A percentile compares a stretch with the other conserved stretches of the same genome.
phyloP scores from a whole-genome alignment of 2,888 invertebrate genomes.

The Drosophila anomalipes region DNA sequence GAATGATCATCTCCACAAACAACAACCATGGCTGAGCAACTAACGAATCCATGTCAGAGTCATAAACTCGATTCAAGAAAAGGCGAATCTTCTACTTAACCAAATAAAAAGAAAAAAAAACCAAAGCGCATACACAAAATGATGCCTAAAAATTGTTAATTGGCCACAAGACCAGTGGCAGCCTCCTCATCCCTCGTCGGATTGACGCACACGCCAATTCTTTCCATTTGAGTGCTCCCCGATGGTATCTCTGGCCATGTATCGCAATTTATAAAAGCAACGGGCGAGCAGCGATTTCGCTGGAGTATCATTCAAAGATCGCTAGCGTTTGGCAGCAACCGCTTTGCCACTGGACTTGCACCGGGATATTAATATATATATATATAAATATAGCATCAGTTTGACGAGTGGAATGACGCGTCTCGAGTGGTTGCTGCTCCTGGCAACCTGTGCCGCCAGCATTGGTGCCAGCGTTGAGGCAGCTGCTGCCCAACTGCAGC shows the following conservation, averaged over 20 bases:
- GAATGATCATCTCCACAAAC: conserved; percentile 31
- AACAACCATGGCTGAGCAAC: conserved; percentile 77
- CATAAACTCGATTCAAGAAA: conserved; percentile 43
- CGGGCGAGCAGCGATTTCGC: conserved; percentile 71
- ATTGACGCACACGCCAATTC: conserved; percentile 82
- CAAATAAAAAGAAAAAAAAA: neutral
- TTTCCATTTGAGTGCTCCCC: conserved; percentile 82
- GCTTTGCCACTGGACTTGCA: conserved; percentile 28
- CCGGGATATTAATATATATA: conserved; percentile 3
- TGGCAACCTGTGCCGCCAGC: conserved; percentile 56
- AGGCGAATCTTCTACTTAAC: conserved; percentile 8
- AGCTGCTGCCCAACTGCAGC: conserved; percentile 54
- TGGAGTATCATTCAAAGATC: conserved; percentile 78
- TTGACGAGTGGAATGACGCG: conserved; percentile 50
- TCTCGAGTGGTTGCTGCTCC: conserved; percentile 69
- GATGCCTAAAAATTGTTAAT: conserved; percentile 66
- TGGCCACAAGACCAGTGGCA: conserved; percentile 43
- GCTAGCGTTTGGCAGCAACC: conserved; percentile 43
- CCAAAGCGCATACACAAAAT: conserved; percentile 41
- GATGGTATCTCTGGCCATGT: conserved; percentile 17
- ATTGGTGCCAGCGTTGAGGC: conserved; percentile 29
- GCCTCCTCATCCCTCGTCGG: conserved; percentile 31
- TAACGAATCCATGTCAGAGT: conserved; percentile 83
- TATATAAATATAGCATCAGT: conserved; percentile 1
- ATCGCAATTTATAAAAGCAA: conserved; percentile 83